Evolutionary conservation across 2,888 invertebrate genomes (phyloP), one percentile per base, ranked within the genome.

Genomic region (Azorinus chamasolen): DNA sequence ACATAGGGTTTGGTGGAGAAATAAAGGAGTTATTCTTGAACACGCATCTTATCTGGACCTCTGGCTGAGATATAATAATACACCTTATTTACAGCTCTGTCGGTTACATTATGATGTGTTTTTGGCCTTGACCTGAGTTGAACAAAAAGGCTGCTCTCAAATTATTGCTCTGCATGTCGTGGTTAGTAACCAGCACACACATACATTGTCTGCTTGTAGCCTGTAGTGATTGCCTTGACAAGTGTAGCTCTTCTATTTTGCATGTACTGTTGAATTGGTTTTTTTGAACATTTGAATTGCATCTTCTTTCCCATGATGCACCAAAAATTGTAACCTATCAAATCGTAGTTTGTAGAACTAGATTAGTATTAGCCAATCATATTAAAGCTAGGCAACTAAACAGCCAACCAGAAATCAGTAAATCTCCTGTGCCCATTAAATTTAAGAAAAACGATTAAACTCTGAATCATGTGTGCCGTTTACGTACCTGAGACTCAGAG

Each of bases 151-250:
- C 32, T 32, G 32, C 32, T 32, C 32, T 32, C 10, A 32, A 32
- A 32, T 6, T 58, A 66, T 80, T 73, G 80, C 80, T 80, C 80
- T 80, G 80, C 80, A 80, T 80, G 79, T 79, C 74, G 27, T 79
- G 72, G 71, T 69, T 76, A 59, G 69, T 65, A 69, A 68, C 69
- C 69, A 57, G 76, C 80, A 80, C 80, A 80, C 72, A 65, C 55
- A 64, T 68, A 32, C 51, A 48, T 43, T 61, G 65, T 77, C 73
- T 73, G 80, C 80, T 80, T 80, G 80, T 80, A 80, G 80, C 41
- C 25, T 61, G 68, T 78, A 78, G 78, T 69, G 63, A 59, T 64
- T 68, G 68, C 63, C 61, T 51, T 72, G 63, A 61, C 32, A 27
- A 37, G 14, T 72, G 69, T 73, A 70, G 72, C 62, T 74, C 54